Evolutionary conservation across 2,113 vertebrate genomes (phyloP).

Genomic region (Cephalopterus ornatus): DNA sequence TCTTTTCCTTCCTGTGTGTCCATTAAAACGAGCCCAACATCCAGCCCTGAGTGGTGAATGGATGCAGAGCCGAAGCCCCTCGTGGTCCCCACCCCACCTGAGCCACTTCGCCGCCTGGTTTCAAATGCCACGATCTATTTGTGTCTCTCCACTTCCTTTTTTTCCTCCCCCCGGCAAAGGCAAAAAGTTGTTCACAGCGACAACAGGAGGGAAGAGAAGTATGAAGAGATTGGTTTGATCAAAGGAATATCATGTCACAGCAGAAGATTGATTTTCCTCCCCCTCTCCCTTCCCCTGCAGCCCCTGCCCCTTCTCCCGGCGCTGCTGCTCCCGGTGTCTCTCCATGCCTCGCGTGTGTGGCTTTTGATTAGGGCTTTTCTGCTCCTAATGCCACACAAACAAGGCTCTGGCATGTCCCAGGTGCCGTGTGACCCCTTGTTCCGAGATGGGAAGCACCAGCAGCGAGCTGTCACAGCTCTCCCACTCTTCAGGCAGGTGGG

Average conservation of each 20-base stretch:
- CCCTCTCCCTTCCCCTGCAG: not conserved
- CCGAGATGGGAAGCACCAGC: not conserved
- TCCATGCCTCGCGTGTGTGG: not conserved
- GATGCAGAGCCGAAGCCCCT: not conserved
- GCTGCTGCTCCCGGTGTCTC: not conserved
- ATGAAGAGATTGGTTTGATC: slow-evolving; percentile 40
- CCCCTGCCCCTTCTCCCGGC: not conserved
- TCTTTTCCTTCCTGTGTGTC: not conserved
- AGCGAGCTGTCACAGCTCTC: not conserved
- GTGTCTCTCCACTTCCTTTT: not conserved
- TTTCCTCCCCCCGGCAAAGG: not conserved
- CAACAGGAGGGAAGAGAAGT: not conserved
- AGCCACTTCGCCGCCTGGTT: not conserved
- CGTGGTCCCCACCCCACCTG: not conserved
- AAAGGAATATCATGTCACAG: slow-evolving; percentile 19
- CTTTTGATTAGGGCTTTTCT: not conserved
- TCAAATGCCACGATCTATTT: not conserved
- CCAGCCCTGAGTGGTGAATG: not conserved
- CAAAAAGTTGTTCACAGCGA: slow-evolving; percentile 2
- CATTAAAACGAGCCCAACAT: not conserved
- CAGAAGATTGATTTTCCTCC: slow-evolving; percentile 23
- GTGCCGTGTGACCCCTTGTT: not conserved
- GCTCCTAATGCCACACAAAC: slow-evolving; percentile 9
- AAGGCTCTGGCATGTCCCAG: slow-evolving; percentile 13
- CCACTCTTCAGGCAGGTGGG: not conserved